Evolutionary conservation across 2,113 vertebrate genomes (phyloP).

Genomic region (Lagopus leucura): DNA sequence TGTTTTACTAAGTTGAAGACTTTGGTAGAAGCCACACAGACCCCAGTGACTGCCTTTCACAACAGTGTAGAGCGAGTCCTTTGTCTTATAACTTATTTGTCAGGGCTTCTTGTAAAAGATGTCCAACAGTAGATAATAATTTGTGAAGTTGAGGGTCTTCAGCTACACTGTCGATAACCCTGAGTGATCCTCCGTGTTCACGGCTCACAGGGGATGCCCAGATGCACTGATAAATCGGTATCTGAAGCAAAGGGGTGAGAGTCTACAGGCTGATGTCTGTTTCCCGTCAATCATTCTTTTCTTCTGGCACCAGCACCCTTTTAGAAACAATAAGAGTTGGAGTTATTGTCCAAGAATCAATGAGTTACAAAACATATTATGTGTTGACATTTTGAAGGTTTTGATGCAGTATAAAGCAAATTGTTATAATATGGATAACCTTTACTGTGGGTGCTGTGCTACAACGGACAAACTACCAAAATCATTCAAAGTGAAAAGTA

Average conservation of each 20-base stretch:
- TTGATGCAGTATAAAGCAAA: conserved; percentile 70
- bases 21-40: conserved; percentile 80
- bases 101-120: conserved; percentile 55
- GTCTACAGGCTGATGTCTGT: conserved; percentile 78
- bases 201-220: conserved; percentile 56
- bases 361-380: conserved; percentile 67
- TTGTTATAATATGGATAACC: conserved; percentile 71
- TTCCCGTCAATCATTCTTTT: conserved; percentile 87
- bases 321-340: conserved; percentile 81
- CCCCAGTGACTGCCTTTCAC: conserved; percentile 56
- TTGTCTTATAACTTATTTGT: conserved; percentile 49
- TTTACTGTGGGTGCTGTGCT: conserved; percentile 45
- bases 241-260: conserved; percentile 78
- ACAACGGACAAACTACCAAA: conserved; percentile 49
- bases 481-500: conserved; percentile 56
- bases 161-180: conserved; percentile 64
- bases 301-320: conserved; percentile 82
- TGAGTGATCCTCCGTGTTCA: conserved; percentile 64
- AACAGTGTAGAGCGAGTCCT: conserved; percentile 19
- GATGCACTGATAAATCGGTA: conserved; percentile 64
- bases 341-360: conserved; percentile 80
- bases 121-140: conserved; percentile 59
- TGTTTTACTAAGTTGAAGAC: conserved; percentile 61
- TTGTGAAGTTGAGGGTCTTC: conserved; percentile 62
- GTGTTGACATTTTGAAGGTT: conserved; percentile 78